Evolutionary conservation across 2,113 vertebrate genomes (phyloP).

Genomic region (Mastomys coucha): DNA sequence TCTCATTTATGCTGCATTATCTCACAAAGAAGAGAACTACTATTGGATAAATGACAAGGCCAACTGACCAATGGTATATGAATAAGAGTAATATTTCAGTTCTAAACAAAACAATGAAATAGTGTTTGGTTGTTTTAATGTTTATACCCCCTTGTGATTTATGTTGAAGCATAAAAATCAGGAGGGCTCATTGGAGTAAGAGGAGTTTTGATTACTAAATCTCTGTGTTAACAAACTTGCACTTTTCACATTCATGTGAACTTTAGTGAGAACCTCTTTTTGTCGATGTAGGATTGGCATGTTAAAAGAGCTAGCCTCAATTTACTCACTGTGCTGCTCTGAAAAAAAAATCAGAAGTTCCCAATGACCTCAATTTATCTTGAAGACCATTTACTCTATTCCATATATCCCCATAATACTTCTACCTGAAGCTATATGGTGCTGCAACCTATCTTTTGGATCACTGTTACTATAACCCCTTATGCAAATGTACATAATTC

Average conservation of each 20-base stretch:
- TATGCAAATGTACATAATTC: background rate
- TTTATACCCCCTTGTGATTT: background rate
- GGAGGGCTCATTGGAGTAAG: fast-evolving
- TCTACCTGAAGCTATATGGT: background rate
- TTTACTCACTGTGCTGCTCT: background rate
- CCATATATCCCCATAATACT: no score
- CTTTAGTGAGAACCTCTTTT: background rate
- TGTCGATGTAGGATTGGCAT: background rate
- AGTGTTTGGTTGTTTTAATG: background rate
- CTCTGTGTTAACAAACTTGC: background rate
- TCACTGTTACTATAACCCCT: background rate
- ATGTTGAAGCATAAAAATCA: background rate
- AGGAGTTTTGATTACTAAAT: background rate
- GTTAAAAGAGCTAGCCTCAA: background rate
- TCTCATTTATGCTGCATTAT: background rate
- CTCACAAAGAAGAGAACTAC: background rate
- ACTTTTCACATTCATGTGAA: background rate
- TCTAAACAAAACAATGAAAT: background rate
- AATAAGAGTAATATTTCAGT: background rate
- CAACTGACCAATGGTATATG: background rate
- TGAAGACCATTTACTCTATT: background rate
- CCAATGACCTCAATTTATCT: background rate
- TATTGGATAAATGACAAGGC: background rate
- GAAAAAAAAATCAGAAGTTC: background rate
- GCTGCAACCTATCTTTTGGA: background rate